Percentiles rank a stretch among this genome's conserved stretches.
Evolutionary conservation across 2,797 vertebrate genomes (phyloP).

Genomic region (Malurus splendens): DNA sequence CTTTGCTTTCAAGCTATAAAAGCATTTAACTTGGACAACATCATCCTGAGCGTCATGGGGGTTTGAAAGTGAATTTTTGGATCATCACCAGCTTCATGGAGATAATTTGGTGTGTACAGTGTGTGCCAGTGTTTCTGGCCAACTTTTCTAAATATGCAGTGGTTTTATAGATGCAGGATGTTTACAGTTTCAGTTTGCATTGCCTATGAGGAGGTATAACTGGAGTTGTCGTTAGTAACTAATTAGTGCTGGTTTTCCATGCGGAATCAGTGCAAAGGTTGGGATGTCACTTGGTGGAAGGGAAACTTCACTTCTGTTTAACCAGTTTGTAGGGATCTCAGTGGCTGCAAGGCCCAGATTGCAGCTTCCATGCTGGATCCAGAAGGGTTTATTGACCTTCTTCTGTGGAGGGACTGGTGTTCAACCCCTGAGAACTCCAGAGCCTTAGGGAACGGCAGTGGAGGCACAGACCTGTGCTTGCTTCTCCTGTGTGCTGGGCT

Average conservation of each 20-base stretch:
- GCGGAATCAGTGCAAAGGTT: rapidly evolving
- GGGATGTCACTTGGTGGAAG: not conserved
- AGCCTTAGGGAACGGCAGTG: not conserved
- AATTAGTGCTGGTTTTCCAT: rapidly evolving
- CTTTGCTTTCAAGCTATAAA: not conserved
- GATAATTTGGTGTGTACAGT: not conserved
- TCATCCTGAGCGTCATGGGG: rapidly evolving
- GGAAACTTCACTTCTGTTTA: rapidly evolving
- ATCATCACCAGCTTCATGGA: not conserved
- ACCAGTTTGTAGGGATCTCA: not conserved
- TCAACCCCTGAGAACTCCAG: not conserved
- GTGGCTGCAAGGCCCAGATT: not conserved
- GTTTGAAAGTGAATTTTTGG: not conserved
- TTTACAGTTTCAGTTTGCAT: not conserved
- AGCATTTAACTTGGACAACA: not conserved
- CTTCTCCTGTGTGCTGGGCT: rapidly evolving
- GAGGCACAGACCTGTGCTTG: not conserved
- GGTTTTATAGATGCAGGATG: not conserved
- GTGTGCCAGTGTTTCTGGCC: rapidly evolving
- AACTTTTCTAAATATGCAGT: not conserved
- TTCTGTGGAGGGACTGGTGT: not conserved
- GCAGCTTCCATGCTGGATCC: not conserved
- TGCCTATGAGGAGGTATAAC: not conserved
- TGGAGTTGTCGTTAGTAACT: not conserved
- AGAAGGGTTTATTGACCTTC: not conserved